phyloP scores from a whole-genome alignment of 1,140 invertebrate genomes.

The Elysia chlorotica region DNA sequence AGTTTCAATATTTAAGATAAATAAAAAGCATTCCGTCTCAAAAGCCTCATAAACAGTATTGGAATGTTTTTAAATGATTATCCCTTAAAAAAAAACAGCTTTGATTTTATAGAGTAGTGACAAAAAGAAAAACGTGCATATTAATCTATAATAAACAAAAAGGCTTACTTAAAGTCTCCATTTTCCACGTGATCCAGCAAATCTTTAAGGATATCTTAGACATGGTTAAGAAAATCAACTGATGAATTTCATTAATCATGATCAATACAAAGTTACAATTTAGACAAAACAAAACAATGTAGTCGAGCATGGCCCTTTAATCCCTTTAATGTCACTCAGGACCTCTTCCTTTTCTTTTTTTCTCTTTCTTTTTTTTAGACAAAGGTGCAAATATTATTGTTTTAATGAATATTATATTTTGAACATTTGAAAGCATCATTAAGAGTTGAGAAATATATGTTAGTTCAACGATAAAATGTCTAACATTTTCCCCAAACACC shows the following conservation, averaged over 20 bases:
- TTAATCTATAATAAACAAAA: too few relatives aligned
- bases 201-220: constrained; percentile 14
- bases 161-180: constrained; percentile 14
- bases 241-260: neutral
- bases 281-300: neutral
- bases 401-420: too few relatives aligned
- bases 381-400: neutral
- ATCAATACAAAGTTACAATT: neutral
- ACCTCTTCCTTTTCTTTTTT: too few relatives aligned
- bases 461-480: too few relatives aligned
- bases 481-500: too few relatives aligned
- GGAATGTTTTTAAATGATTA: neutral
- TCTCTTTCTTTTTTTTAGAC: too few relatives aligned
- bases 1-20: neutral
- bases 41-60: neutral
- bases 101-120: neutral
- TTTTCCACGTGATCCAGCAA: constrained; percentile 9
- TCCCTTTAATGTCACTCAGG: too few relatives aligned
- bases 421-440: too few relatives aligned
- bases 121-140: neutral
- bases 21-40: neutral
- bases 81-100: too few relatives aligned
- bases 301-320: too few relatives aligned
- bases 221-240: neutral
- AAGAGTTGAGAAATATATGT: too few relatives aligned